These are phyloP conservation scores for Apodemus speciosus DNA, from an alignment of 2,113 vertebrate genomes.

Conservation along the genomic window DNA sequence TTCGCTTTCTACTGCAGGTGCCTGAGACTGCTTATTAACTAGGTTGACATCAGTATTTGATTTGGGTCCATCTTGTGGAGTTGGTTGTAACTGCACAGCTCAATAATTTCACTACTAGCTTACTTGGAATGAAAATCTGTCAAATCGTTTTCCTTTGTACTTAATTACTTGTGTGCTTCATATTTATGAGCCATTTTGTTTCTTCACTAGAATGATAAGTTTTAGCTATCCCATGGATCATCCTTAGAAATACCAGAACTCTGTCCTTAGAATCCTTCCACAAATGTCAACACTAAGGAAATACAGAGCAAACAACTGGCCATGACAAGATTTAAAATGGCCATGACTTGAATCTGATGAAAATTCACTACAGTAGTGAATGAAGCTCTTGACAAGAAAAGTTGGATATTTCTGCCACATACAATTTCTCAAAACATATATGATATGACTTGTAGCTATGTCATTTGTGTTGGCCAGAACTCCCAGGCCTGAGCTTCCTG, in stretches of 20 bases:
- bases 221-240: background rate
- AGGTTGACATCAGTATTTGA: background rate
- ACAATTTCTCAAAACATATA: background rate
- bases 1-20: background rate
- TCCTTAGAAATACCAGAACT: background rate
- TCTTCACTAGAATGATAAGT: background rate
- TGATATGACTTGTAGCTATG: background rate
- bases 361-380: background rate
- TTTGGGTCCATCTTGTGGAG: background rate
- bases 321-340: background rate
- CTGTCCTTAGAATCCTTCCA: background rate
- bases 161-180: background rate
- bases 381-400: background rate
- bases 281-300: background rate
- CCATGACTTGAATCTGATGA: background rate
- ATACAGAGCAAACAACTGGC: background rate
- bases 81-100: background rate
- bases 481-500: background rate
- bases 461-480: background rate
- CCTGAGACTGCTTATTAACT: background rate
- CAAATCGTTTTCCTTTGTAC: background rate
- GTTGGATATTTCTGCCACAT: background rate
- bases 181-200: background rate
- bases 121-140: background rate
- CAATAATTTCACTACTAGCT: background rate